Percentiles rank a stretch among this genome's conserved stretches.
Conservation (phyloP, 2,797 vertebrate genomes). For the Xyrichtys novacula region DNA sequence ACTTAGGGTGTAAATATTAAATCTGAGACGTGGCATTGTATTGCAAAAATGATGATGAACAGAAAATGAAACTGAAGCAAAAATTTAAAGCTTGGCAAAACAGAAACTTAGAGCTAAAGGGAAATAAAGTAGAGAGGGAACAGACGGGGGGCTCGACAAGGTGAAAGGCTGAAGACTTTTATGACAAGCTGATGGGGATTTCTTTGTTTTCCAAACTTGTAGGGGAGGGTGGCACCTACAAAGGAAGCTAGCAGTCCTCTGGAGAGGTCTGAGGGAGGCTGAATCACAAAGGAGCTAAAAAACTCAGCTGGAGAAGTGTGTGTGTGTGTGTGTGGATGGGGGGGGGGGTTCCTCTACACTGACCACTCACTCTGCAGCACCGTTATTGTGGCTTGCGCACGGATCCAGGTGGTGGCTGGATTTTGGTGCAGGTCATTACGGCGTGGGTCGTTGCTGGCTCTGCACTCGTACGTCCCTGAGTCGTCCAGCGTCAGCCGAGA, state of each 20-base stretch:
- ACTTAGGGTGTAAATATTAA: not conserved
- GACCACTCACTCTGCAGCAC: slow-evolving; percentile 98
- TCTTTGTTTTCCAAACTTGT: slow-evolving; percentile 37
- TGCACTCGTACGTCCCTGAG: slow-evolving; percentile 97
- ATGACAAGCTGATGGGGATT: slow-evolving; percentile 21
- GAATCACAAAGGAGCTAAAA: slow-evolving; percentile 46
- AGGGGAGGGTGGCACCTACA: slow-evolving; percentile 45
- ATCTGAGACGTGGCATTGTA: no score
- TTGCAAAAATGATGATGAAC: not conserved
- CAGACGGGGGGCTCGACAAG: slow-evolving; percentile 14
- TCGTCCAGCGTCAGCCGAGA: slow-evolving; percentile 92
- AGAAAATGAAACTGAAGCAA: not conserved
- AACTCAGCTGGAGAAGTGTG: slow-evolving; percentile 3
- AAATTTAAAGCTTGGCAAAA: not conserved
- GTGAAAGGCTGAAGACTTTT: slow-evolving; percentile 6
- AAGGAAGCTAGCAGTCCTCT: slow-evolving; percentile 52
- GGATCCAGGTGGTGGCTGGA: slow-evolving; percentile 96
- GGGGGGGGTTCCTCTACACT: slow-evolving; percentile 47
- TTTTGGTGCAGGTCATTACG: slow-evolving; percentile 97
- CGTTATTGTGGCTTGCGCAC: slow-evolving; percentile 95
- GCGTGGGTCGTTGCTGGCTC: slow-evolving; percentile 96
- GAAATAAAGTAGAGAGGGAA: slow-evolving; percentile 16
- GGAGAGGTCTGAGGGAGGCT: slow-evolving; percentile 54
- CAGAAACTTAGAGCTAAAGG: slow-evolving; percentile 11
- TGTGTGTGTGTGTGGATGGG: not conserved